A percentile compares a stretch with the other conserved stretches of the same genome.
Evolutionary conservation across 2,113 vertebrate genomes (phyloP).

Genomic region (Maccullochella peelii): DNA sequence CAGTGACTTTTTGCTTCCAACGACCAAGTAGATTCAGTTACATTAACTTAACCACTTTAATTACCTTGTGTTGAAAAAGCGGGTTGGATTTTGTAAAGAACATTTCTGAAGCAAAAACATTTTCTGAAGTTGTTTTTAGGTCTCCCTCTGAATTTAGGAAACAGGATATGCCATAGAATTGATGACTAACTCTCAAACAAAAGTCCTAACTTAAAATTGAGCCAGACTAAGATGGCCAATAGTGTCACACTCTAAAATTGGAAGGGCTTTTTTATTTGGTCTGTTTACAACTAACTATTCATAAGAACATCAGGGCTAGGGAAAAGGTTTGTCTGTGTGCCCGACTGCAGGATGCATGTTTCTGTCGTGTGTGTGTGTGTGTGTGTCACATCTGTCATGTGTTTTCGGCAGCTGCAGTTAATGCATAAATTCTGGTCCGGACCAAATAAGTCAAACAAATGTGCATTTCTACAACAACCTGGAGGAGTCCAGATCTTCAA

Average conservation of each 20-base stretch:
- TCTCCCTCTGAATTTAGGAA: slow-evolving; percentile 34
- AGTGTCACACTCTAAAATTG: slow-evolving; percentile 39
- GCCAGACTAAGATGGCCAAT: not conserved
- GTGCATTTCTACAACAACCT: slow-evolving; percentile 61
- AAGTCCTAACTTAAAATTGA: slow-evolving; percentile 31
- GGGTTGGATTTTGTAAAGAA: not conserved
- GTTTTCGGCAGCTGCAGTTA: slow-evolving; percentile 73
- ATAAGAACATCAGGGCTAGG: not conserved
- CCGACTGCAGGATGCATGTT: slow-evolving; percentile 24
- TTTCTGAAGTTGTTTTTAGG: slow-evolving; percentile 1
- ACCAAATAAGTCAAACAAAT: slow-evolving; percentile 61
- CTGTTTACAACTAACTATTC: slow-evolving; percentile 38
- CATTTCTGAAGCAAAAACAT: slow-evolving; percentile 19
- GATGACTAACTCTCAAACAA: slow-evolving; percentile 47
- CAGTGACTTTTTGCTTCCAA: not conserved
- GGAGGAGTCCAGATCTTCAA: slow-evolving; percentile 54
- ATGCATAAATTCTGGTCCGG: slow-evolving; percentile 60
- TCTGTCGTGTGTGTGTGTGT: slow-evolving; percentile 1
- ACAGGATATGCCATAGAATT: slow-evolving; percentile 36
- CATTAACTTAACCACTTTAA: not conserved
- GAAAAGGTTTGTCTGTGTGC: slow-evolving; percentile 39
- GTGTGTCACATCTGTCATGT: slow-evolving; percentile 78
- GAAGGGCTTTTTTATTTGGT: not conserved
- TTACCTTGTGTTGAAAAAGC: not conserved
- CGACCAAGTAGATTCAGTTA: slow-evolving; percentile 7